Conservation (phyloP, 2,113 vertebrate genomes). For the Cryptoleucopteryx plumbea region DNA sequence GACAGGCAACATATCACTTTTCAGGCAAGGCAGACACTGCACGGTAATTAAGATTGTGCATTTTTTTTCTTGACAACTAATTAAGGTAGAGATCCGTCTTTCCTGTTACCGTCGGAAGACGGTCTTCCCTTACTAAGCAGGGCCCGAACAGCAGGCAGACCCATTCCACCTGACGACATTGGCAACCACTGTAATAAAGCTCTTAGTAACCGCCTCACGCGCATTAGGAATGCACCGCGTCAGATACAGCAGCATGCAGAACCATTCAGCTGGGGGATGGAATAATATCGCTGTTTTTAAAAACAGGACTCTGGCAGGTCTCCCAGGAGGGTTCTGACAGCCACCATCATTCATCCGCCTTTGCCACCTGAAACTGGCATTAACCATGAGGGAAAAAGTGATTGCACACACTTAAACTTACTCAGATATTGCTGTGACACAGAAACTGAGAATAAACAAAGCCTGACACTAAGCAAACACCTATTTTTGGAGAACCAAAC, state of each 20-base stretch:
- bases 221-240: conserved; percentile 25
- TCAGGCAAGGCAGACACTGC: background rate
- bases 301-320: conserved; percentile 6
- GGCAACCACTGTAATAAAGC: background rate
- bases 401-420: background rate
- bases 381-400: conserved; percentile 3
- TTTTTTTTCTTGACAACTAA: conserved; percentile 37
- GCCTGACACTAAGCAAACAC: background rate
- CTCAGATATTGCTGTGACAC: background rate
- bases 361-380: conserved; percentile 25
- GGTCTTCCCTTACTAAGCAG: background rate
- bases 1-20: background rate
- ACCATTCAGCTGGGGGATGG: conserved; percentile 29
- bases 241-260: background rate
- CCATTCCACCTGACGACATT: background rate
- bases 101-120: background rate
- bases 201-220: conserved; percentile 6
- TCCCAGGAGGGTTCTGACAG: conserved; percentile 21
- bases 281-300: conserved; percentile 44
- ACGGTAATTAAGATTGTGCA: background rate
- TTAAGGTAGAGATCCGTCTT: conserved; percentile 16
- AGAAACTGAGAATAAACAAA: background rate
- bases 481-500: background rate
- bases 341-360: conserved; percentile 6
- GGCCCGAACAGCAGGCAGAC: background rate